Base-by-base conservation (phyloP, 2,797 vertebrate genomes). In the Sebastes nivosus region DNA sequence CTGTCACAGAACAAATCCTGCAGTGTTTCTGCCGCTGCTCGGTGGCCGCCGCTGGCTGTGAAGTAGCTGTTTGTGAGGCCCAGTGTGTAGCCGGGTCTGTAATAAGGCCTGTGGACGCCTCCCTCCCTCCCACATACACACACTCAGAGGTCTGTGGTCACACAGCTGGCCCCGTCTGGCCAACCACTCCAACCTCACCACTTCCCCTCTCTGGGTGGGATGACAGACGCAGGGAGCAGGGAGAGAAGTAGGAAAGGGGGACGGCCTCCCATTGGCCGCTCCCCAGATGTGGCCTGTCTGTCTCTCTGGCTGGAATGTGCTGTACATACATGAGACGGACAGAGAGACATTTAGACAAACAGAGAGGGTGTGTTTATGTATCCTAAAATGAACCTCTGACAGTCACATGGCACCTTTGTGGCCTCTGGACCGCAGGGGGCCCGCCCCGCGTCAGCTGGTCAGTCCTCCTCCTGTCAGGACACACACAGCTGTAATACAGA, bases 151-250 rank as follows among this genome's bases (percentile, higher is more conserved):
- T 91, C 89, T 95, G 95, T 90, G 95, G 95, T 95, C 89, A 87
- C 90, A 93, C 93, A 95, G 93, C 93, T 93, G 93, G 93, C 92
- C 89, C 89, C 70, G 77, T 89, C 92, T 94, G 94, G 92, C 94
- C 88, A 91, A 90, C 91, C 91, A 82, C 93, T 93, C 91, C 89
- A 90, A 95, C 95, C 94, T 95, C 94, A 94, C 92, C 91, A 95
- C 94, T 95, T 95, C 95, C 94, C 93, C 94, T 95, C 93, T 74
- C 93, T 96, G 95, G 95, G 95, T 96, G 95, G 95, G 94, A 95
- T 95, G 91, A 90, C 88, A 90, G 91, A 79, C 59, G 20, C 58
- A 87, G 84, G 83, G 82, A 93, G 84, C 81, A 76, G 74, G 85
- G 84, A 88, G 77, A 86, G 87, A 81, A 85, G 88, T 81, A 77